phyloP scores from a whole-genome alignment of 1,140 invertebrate genomes.

The Brachionus asplanchnoidis region DNA sequence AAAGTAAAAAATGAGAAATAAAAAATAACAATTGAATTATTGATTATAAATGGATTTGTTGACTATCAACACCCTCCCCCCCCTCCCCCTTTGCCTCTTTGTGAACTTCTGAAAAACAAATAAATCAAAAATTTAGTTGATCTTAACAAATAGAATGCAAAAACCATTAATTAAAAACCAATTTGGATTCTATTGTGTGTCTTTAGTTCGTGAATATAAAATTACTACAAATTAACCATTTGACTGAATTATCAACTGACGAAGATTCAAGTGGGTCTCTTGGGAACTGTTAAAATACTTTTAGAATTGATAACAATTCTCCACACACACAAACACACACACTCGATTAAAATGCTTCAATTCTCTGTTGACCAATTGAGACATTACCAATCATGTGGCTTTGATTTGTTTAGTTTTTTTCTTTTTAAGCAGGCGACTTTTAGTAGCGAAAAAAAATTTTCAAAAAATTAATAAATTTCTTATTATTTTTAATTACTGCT shows the following conservation, averaged over 20 bases:
- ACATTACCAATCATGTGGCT: neutral
- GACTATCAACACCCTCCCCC: neutral
- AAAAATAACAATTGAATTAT: neutral
- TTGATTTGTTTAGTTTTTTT: too few species aligned
- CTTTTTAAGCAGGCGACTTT: too few species aligned
- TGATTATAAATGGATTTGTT: neutral
- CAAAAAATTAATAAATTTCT: too few species aligned
- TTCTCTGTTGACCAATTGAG: neutral
- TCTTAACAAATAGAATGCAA: neutral
- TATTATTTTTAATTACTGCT: too few species aligned
- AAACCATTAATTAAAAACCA: slow-evolving; percentile 24
- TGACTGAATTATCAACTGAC: neutral
- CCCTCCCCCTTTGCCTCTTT: neutral
- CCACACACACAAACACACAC: neutral
- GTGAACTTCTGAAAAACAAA: neutral
- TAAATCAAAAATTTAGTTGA: neutral
- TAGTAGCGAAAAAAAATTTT: too few species aligned
- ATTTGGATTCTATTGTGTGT: neutral
- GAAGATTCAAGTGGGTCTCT: neutral
- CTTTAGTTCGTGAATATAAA: slow-evolving; percentile 1
- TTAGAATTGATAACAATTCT: neutral
- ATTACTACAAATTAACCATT: slow-evolving; percentile 9
- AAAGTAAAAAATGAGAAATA: neutral
- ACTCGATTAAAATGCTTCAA: neutral
- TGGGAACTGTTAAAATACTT: neutral